These are phyloP conservation scores for Phoronis australis DNA, from an alignment of 2,888 invertebrate species.

Conservation along the genomic window DNA sequence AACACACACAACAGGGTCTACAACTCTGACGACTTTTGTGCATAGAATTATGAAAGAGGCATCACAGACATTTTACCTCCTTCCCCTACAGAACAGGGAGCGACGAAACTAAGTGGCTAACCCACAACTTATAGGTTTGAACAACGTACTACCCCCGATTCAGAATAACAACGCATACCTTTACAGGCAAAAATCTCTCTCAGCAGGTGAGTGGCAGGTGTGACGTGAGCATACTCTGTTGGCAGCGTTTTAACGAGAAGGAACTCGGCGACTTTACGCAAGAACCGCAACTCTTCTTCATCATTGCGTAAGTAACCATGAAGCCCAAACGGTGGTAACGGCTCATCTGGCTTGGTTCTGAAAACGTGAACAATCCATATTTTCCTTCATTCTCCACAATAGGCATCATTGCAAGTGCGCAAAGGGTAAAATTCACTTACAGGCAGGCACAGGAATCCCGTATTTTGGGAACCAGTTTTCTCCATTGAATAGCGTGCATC, in stretches of 20 bases:
- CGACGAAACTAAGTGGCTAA: too few relatives aligned
- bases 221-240: constrained; percentile 69
- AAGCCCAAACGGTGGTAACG: constrained; percentile 38
- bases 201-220: constrained; percentile 70
- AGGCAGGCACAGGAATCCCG: too few relatives aligned
- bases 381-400: too few relatives aligned
- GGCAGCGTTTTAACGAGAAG: constrained; percentile 77
- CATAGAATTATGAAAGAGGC: not conserved
- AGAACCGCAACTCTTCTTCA: constrained; percentile 72
- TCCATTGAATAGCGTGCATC: too few relatives aligned
- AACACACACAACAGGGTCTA: not conserved
- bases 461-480: too few relatives aligned
- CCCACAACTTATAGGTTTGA: not conserved
- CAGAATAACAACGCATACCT: constrained; percentile 59
- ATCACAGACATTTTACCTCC: not conserved
- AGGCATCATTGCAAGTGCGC: too few relatives aligned
- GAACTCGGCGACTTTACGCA: constrained; percentile 76
- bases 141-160: not conserved
- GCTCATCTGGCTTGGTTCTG: too few relatives aligned
- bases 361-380: too few relatives aligned
- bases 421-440: too few relatives aligned
- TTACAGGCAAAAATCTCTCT: constrained; percentile 79
- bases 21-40: not conserved
- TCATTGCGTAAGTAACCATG: constrained; percentile 67
- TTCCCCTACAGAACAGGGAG: too few relatives aligned